Base-by-base conservation (phyloP, 2,113 vertebrate species). In the Tragulus kanchil region DNA sequence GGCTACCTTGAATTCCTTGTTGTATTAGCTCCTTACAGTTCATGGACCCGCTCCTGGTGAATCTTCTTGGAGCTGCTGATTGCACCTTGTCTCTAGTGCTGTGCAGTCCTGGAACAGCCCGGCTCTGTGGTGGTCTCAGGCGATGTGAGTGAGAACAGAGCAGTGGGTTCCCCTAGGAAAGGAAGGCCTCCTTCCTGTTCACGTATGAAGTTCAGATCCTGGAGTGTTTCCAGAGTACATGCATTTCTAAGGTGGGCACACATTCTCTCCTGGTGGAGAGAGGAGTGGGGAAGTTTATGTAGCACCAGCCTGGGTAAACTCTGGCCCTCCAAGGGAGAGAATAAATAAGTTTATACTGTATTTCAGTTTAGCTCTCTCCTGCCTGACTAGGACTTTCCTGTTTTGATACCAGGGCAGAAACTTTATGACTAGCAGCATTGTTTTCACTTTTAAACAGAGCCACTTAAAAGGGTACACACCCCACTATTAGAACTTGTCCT, bases 391-490 rank as follows among this genome's bases (percentile, higher is more conserved):
- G 48, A 11, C 71, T 96, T 93, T 95, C 71, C n/a, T 90, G n/a
- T 96, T 94, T 95, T 93, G 91, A 89, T 48, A 67, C 50, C 42
- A 69, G 82, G 81, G 71, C 26, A 77, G 82, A 90, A 96, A 73
- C 45, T 73, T 91, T 85, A 81, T 96, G 90, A 97, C 84, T 96
- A 26, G 75, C 48, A 87, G 64, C 88, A 81, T 89, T 97, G 92
- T 97, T 95, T 95, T 95, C 58, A 62, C 82, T 96, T 96, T 42
- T 92, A 71, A 94, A 85, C 77, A 31, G 52, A 93, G 69, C 82
- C 82, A 82, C 85, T 97, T 97, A 81, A 92, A 92, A 95, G 56
- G 62, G 62, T 56, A 42, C n/a, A 6, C 25, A 48, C 25, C 36
- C 23, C 11, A 1, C 25, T 36, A 7, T 92, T 88, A 93, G 64